Evolutionary conservation across 2,797 vertebrate species (phyloP), one percentile per base, ranked within the genome.

Genomic region (Poecile montanus): DNA sequence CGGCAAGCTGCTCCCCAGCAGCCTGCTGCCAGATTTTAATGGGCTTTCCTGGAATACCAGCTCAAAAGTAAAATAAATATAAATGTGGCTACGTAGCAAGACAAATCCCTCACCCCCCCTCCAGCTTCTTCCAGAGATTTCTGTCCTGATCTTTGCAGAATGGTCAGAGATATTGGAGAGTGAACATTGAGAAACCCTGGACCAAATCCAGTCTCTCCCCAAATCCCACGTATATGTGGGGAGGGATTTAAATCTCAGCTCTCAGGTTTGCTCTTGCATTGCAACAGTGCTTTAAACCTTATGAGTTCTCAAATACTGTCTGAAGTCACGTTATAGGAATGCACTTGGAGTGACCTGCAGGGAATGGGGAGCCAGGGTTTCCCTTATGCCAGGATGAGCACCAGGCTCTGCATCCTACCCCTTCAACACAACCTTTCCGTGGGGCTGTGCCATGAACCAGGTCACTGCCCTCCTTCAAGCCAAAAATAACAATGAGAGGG

Each of bases 41-140:
- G 92, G 92, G 85, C 19, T 96, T 97, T 94, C 94, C 94, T 89
- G 95, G 95, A 93, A 96, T 42, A 93, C 70, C 42, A 56, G 56
- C 94, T 88, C 89, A 34, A 42, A 95, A 91, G 82, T 66, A 27
- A 92, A 94, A 84, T 60, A 23, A 81, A 91, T 88, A 74, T 56
- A 82, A 67, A 83, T 25, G 91, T 32, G 82, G 87, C 79, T 83
- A 68, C 5, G 38, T 17, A 80, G 89, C 61, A 61, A 85, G 85
- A 89, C 53, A 80, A 89, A 23, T 6, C 48, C 50, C 42, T 40
- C 34, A 11, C 5, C 3, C 13, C 7, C 2, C 13, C 38, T 6
- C 13, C 0, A 1, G 36, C 34, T 90, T 50, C 90, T 93, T 68
- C 76, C 85, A 71, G 88, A 95, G 92, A 5, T 68, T 95, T 94